phyloP scores from a whole-genome alignment of 1,140 invertebrate genomes.

The Drosophila lacteicornis region DNA sequence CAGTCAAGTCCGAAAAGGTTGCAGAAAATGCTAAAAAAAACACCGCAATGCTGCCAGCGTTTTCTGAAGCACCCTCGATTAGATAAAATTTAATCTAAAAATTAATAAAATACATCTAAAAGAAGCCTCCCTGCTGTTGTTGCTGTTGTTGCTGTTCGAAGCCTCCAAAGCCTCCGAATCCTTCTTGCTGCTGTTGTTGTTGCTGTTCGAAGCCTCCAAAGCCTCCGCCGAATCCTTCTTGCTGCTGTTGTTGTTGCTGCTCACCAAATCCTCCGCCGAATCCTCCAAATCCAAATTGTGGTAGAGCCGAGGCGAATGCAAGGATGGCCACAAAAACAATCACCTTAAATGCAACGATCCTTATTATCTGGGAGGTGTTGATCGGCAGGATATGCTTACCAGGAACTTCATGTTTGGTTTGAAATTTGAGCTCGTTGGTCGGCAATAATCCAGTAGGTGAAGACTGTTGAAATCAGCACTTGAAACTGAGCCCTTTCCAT shows the following conservation, averaged over 20 bases:
- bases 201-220: constrained; percentile 21
- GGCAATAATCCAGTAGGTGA: constrained; percentile 8
- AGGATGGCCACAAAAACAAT: constrained; percentile 43
- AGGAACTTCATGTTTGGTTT: constrained; percentile 44
- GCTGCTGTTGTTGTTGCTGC: constrained; percentile 29
- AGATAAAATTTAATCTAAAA: too few relatives aligned
- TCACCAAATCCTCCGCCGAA: constrained; percentile 19
- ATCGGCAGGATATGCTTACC: constrained; percentile 1
- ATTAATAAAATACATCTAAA: neutral
- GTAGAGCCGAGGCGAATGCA: constrained; percentile 21
- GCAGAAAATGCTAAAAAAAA: too few relatives aligned
- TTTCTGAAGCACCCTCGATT: too few relatives aligned
- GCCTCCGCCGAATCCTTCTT: constrained; percentile 13
- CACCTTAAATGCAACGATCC: constrained; percentile 18
- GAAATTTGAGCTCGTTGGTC: neutral
- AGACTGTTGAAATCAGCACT: neutral
- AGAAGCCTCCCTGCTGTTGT: constrained; percentile 22
- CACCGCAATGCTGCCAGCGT: too few relatives aligned
- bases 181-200: constrained; percentile 34
- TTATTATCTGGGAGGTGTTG: neutral
- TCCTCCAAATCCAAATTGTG: constrained; percentile 42
- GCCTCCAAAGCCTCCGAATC: constrained; percentile 14
- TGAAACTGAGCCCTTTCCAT: constrained; percentile 26
- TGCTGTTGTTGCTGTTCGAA: constrained; percentile 28
- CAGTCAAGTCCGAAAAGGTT: too few relatives aligned